Conservation (phyloP, 1,140 invertebrate species). For the Lepidurus packardi region DNA sequence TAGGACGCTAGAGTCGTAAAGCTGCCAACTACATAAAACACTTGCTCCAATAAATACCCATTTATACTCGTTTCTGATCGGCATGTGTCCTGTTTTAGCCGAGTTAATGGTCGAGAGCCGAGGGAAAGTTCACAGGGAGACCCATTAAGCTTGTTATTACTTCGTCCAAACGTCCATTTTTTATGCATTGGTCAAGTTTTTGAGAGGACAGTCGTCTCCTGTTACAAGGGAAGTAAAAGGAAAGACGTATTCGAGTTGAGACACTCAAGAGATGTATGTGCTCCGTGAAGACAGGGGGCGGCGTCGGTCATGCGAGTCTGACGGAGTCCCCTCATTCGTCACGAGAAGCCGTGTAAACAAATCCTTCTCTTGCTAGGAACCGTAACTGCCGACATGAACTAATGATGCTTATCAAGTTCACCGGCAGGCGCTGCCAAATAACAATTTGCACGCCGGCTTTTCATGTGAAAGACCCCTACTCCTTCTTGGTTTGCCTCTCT, state of each 20-base stretch:
- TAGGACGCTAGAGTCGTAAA: conserved; percentile 1
- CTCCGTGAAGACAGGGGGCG: neutral
- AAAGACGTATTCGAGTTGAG: neutral
- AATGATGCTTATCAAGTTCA: conserved; percentile 22
- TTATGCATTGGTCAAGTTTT: no score
- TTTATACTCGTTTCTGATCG: neutral
- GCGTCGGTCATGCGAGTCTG: conserved; percentile 2
- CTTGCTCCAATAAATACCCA: neutral
- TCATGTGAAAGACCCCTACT: neutral
- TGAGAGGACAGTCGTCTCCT: neutral
- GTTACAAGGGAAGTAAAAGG: neutral
- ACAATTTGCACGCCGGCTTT: conserved; percentile 21
- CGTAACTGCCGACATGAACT: conserved; percentile 21
- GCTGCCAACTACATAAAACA: neutral
- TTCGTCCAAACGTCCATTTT: no score
- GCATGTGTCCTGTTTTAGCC: neutral
- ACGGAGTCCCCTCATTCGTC: neutral
- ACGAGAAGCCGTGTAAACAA: neutral
- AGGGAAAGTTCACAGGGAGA: no score
- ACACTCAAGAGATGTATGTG: neutral
- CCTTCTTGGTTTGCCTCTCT: neutral
- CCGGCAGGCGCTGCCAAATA: conserved; percentile 20
- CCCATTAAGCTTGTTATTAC: no score
- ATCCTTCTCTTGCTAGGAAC: neutral
- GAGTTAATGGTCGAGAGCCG: neutral